Evolutionary conservation across 2,113 vertebrate species (phyloP).

Genomic region (Psephotus haematonotus): DNA sequence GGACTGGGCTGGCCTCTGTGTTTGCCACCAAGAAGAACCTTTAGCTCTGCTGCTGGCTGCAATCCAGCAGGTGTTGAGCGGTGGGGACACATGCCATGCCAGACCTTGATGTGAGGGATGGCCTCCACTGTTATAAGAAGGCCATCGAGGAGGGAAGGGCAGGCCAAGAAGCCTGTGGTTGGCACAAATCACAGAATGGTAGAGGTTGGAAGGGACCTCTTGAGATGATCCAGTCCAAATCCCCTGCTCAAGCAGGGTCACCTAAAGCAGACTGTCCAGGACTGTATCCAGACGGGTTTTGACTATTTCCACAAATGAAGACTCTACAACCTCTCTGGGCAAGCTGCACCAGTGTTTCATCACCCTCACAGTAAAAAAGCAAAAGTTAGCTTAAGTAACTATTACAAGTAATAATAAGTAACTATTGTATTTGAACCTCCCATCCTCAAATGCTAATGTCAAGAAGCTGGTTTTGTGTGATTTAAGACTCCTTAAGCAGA

Average conservation of each 20-base stretch:
- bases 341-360: too few relatives aligned
- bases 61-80: conserved; percentile 62
- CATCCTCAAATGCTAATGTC: not conserved
- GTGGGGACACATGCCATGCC: conserved; percentile 55
- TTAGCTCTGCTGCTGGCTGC: conserved; percentile 62
- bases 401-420: too few relatives aligned
- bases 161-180: not conserved
- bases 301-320: too few relatives aligned
- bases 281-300: too few relatives aligned
- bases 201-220: not conserved
- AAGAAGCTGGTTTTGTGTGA: not conserved
- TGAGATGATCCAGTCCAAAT: too few relatives aligned
- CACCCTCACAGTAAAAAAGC: too few relatives aligned
- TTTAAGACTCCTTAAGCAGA: not conserved
- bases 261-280: too few relatives aligned
- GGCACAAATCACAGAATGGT: not conserved
- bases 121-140: not conserved
- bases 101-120: conserved; percentile 51
- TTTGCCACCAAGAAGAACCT: conserved; percentile 57
- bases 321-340: too few relatives aligned
- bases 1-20: conserved; percentile 71
- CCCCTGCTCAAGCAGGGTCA: too few relatives aligned
- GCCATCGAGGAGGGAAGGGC: not conserved
- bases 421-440: not conserved
- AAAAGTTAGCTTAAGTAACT: too few relatives aligned